Base-by-base conservation (phyloP, 2,888 invertebrate species). In the Synergus gifuensis region DNA sequence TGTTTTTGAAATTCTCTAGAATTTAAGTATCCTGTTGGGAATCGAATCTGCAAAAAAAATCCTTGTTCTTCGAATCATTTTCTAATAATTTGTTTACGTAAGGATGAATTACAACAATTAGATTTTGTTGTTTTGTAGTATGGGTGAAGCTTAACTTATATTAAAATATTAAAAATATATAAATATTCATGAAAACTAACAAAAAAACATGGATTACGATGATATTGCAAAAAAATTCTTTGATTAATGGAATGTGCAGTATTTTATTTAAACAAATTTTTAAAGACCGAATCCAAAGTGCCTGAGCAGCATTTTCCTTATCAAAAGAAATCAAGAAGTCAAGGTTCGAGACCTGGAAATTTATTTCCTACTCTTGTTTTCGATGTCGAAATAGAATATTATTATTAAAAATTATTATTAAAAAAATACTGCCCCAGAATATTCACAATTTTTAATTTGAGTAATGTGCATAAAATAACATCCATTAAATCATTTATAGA, bases 1-100 rank as follows among this genome's bases (percentile, higher is more conserved):
- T 60, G 60, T 60, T 60, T 60, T n/a, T 11, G 60, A 60, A 60
- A 60, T 60, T 22, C 60, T 22, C 18, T 18, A 18, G 60, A 60
- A 60, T 22, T 22, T 58, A 22, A 60, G 7, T 9, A 60, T 60
- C 22, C 60, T 22, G n/a, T 22, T 60, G 9, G 22, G 11, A 22
- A 22, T 18, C 0, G 0, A 22, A 22, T 60, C 9, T 11, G 4
- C 11, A 4, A 12, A 12, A 22, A 22, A 58, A 18, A 22, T n/a
- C 2, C n/a, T 54, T 54, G 7, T 54, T 54, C n/a, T 54, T n/a
- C 7, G 2, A 54, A n/a, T 54, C 1, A 54, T 54, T 54, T 54
- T n/a, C 54, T 54, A 7, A 54, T n/a, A 7, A 54, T n/a, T 49
- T 7, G n/a, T 54, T 7, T 49, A 49, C 49, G 36, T 36, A 49